phyloP scores from a whole-genome alignment of 2,888 invertebrate species.

The Deroplatys truncata region DNA sequence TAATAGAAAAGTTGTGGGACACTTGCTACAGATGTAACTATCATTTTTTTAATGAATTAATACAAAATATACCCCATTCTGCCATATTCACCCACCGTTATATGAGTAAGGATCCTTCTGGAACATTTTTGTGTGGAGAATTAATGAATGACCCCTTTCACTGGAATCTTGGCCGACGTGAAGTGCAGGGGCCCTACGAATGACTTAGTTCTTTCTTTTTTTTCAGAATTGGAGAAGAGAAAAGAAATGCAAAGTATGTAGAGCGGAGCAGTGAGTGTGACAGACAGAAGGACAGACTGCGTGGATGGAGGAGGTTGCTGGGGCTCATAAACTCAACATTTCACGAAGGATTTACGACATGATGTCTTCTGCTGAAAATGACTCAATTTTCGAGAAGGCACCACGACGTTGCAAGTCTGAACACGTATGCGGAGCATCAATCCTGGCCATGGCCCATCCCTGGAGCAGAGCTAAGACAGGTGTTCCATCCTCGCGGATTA shows the following conservation, averaged over 20 bases:
- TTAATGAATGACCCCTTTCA: not conserved
- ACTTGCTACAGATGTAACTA: too few species aligned
- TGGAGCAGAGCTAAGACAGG: not conserved
- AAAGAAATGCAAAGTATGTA: not conserved
- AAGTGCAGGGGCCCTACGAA: not conserved
- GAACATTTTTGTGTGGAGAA: not conserved
- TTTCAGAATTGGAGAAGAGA: not conserved
- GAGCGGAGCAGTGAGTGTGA: not conserved
- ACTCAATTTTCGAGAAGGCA: not conserved
- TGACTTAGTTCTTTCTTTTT: not conserved
- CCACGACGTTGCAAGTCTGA: not conserved
- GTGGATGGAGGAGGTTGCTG: not conserved
- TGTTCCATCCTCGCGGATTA: not conserved
- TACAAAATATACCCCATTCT: too few species aligned
- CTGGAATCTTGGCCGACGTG: not conserved
- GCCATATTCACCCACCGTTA: not conserved
- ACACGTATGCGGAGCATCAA: not conserved
- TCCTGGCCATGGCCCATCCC: not conserved
- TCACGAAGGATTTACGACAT: slow-evolving; percentile 6
- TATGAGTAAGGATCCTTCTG: not conserved
- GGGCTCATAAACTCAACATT: not conserved
- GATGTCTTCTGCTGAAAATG: slow-evolving; percentile 11
- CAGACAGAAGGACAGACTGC: not conserved
- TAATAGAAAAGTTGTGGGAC: too few species aligned
- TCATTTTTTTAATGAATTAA: too few species aligned